Conservation (phyloP, 2,888 invertebrate genomes). For the Amphipyra tragopoginis region DNA sequence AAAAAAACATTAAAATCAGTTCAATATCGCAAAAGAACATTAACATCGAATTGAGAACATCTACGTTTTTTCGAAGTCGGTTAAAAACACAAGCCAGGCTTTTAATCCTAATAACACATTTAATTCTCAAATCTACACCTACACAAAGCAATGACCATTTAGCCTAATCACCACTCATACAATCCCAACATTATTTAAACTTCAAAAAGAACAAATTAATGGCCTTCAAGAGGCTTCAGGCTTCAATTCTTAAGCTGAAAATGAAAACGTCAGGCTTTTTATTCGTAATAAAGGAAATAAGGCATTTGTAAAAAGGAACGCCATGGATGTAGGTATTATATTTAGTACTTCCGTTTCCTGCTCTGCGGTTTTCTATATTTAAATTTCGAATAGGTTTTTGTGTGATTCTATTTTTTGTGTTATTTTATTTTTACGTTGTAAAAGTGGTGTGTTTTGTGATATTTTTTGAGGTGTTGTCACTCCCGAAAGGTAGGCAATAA, state of each 20-base stretch:
- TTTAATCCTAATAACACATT: neutral
- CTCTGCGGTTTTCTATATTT: slow-evolving; percentile 17
- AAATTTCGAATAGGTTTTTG: slow-evolving; percentile 13
- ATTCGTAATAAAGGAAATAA: slow-evolving; percentile 61
- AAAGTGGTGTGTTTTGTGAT: no score
- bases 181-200: slow-evolving; percentile 45
- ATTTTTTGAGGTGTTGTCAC: no score
- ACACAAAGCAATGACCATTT: slow-evolving; percentile 13
- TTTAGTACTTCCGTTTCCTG: slow-evolving; percentile 50
- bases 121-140: neutral
- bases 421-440: no score
- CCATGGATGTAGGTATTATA: slow-evolving; percentile 60
- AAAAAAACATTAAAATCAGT: no score
- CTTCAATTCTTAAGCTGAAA: slow-evolving; percentile 42
- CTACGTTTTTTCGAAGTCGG: no score
- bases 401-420: slow-evolving; percentile 1
- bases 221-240: slow-evolving; percentile 26
- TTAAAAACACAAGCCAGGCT: no score
- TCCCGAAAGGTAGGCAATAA: no score
- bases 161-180: slow-evolving; percentile 27
- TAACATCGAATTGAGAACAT: no score
- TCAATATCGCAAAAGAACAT: no score
- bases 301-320: slow-evolving; percentile 43
- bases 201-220: slow-evolving; percentile 53
- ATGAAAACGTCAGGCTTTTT: slow-evolving; percentile 49